Evolutionary conservation across 2,113 vertebrate species (phyloP), one percentile per base, ranked within the genome.

Genomic region (Cinclus cinclus): DNA sequence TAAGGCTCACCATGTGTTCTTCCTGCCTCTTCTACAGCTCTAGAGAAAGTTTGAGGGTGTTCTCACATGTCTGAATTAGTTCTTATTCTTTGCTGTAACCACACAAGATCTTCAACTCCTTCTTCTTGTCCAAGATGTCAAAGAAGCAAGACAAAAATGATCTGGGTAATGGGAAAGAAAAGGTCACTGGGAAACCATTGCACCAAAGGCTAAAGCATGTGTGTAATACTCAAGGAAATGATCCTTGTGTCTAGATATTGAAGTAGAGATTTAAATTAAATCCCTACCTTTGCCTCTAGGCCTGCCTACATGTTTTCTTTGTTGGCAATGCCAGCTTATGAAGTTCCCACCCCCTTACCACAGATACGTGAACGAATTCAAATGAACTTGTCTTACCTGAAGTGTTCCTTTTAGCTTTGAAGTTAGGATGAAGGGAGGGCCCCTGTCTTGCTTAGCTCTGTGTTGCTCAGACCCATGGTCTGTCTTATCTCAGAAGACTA

Each of bases 371-470:
- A 81, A 83, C 64, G 4, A 79, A 93, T 94, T 91, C 21, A 78
- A 89, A 94, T 52, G 16, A 91, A 91, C 84, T 90, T 85, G 67
- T 82, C 85, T 90, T 95, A 89, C 82, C 84, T 90, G 78, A 94
- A 89, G 31, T 85, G 58, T 89, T 80, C 68, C 69, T 92, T 92
- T 74, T 49, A 37, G 30, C 85, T 93, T 95, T 94, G 88, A 95
- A 96, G 52, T 55, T 30, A 87, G 59, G 80, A 80, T 52, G 41
- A 93, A 91, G 77, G 44, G 31, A 90, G 18, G 17, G 41, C 46
- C 91, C 22, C 76, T 73, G 24, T 41, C n/a, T 78, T 87, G 39
- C n/a, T 53, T 90, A 39, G 12, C 67, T 92, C 35, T 82, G 25
- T 63, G 39, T 82, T 79, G 75, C 79, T 94, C 21, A 94, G 70